These are phyloP conservation scores for Zele albiditarsus DNA, from an alignment of 2,888 invertebrate species.

Conservation along the genomic window DNA sequence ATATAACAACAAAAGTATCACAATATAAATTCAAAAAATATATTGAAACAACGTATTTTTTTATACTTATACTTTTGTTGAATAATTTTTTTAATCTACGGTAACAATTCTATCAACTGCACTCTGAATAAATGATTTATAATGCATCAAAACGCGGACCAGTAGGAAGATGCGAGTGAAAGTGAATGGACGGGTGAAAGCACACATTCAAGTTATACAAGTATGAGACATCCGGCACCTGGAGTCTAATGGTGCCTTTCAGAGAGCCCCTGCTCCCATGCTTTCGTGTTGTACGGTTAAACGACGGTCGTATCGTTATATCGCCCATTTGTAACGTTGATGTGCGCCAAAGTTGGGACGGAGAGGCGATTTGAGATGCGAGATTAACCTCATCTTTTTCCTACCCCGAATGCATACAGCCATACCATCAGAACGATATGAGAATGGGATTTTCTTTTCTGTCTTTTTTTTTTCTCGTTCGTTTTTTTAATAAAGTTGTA, in stretches of 20 bases:
- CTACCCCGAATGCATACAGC: background rate
- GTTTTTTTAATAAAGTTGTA: background rate
- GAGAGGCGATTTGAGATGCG: constrained; percentile 32
- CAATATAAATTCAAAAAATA: too few species aligned
- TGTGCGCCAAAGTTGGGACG: constrained; percentile 50
- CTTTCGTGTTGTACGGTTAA: constrained; percentile 50
- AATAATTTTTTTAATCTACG: too few species aligned
- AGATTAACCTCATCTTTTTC: constrained; percentile 49
- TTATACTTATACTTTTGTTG: too few species aligned
- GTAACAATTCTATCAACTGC: background rate
- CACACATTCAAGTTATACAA: constrained; percentile 3
- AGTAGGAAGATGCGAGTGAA: background rate
- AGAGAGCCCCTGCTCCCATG: constrained; percentile 26
- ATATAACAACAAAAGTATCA: too few species aligned
- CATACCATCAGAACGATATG: background rate
- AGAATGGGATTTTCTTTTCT: background rate
- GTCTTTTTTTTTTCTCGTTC: background rate
- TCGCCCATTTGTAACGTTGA: constrained; percentile 58
- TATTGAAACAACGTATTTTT: too few species aligned
- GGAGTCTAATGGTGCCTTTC: constrained; percentile 63
- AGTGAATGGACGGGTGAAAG: background rate
- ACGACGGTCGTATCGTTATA: constrained; percentile 58
- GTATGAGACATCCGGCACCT: constrained; percentile 67
- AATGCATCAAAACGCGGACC: constrained; percentile 10
- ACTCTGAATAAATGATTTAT: background rate